Evolutionary conservation across 2,113 vertebrate species (phyloP), one percentile per base, ranked within the genome.

Genomic region (Amia ocellicauda): DNA sequence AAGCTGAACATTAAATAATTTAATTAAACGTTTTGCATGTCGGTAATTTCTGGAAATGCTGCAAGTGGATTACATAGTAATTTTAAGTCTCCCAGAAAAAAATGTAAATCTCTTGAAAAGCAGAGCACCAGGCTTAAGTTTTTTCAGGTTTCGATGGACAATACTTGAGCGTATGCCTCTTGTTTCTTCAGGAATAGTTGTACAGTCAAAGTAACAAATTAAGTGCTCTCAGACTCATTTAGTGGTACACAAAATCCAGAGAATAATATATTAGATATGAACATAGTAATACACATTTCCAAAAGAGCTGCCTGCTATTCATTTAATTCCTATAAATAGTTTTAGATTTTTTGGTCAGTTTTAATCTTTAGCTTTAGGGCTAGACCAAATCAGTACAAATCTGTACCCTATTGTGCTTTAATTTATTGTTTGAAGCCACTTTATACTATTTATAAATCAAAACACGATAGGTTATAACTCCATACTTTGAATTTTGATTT

Each of bases 241-340:
- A 29, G 54, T 14, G 43, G 54, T 40, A 58, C 49, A 57, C 47
- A 45, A 49, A 45, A n/a, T 14, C 7, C 53, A 7, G 13, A 29
- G 7, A 65, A 24, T 26, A 24, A 53, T 36, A 19, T 14, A 60
- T 78, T 68, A 50, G 76, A 10, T 36, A 36, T 72, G 65, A 72
- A 73, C n/a, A n/a, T n/a, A n/a, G n/a, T n/a, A n/a, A n/a, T n/a
- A n/a, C n/a, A 74, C 76, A 69, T 76, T 76, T 51, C 74, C 68
- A 74, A 68, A 82, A 76, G 75, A 80, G 82, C 77, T 85, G 77
- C 63, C 72, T 73, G 63, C 53, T 78, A 64, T 72, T 80, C 68
- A 78, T 71, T 66, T 63, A 67, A 70, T 67, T 26, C 69, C 54
- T 69, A 65, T 68, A 72, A 68, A 70, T 57, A 68, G 64, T 64